These are phyloP conservation scores for Drosophila chauvacae DNA, from an alignment of 1,140 invertebrate species.

Conservation along the genomic window DNA sequence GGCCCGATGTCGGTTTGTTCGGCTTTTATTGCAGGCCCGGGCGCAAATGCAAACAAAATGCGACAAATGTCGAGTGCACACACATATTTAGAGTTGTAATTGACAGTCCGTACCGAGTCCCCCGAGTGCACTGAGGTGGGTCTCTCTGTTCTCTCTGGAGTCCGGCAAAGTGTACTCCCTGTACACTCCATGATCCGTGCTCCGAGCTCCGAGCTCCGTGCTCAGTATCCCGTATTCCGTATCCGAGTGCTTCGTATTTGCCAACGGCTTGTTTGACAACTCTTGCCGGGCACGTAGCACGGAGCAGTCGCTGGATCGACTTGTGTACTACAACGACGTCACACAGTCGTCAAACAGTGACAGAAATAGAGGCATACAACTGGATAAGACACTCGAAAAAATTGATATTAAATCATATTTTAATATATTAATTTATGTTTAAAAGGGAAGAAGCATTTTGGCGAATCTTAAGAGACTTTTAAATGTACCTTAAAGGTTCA, in stretches of 20 bases:
- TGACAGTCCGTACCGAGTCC: conserved; percentile 33
- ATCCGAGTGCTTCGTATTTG: conserved; percentile 49
- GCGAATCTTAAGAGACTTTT: no score
- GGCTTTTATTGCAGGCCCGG: conserved; percentile 72
- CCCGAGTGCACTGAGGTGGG: conserved; percentile 33
- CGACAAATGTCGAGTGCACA: conserved; percentile 60
- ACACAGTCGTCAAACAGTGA: conserved; percentile 67
- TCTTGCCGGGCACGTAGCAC: conserved; percentile 70
- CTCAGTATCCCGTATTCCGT: conserved; percentile 10
- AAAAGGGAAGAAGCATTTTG: not conserved
- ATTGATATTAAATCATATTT: not conserved
- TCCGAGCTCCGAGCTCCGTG: conserved; percentile 7
- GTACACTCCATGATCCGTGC: conserved; percentile 9
- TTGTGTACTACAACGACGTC: conserved; percentile 73
- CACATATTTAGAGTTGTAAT: conserved; percentile 63
- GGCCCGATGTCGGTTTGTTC: conserved; percentile 62
- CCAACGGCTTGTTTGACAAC: conserved; percentile 76
- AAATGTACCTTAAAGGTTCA: not conserved
- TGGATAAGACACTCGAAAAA: conserved; percentile 14
- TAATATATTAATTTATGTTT: not conserved
- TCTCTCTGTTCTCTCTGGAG: conserved; percentile 30
- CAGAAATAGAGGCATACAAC: conserved; percentile 22
- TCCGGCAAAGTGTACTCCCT: conserved; percentile 26
- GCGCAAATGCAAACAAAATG: conserved; percentile 78
- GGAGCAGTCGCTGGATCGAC: conserved; percentile 67